These are phyloP conservation scores for Elephantulus edwardii DNA, from an alignment of 2,113 vertebrate genomes.

Conservation along the genomic window DNA sequence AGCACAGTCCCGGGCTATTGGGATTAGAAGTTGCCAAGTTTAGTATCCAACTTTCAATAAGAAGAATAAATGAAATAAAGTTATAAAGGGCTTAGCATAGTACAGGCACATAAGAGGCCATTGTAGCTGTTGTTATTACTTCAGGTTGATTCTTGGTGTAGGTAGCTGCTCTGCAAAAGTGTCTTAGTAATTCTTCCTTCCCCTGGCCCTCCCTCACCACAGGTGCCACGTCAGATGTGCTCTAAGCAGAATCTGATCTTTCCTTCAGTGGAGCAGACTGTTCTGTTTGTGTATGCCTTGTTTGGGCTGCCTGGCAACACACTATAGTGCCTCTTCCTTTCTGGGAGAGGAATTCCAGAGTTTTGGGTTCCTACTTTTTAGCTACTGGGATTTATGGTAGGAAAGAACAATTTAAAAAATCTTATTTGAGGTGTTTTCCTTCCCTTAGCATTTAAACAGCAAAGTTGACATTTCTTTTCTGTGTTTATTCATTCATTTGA, in stretches of 20 bases:
- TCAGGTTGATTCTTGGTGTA: background rate
- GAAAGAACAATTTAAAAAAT: background rate
- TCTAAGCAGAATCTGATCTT: background rate
- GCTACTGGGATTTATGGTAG: background rate
- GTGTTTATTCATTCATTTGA: background rate
- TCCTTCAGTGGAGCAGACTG: background rate
- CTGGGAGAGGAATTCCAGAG: background rate
- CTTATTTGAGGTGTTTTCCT: background rate
- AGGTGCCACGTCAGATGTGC: background rate
- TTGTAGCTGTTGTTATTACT: background rate
- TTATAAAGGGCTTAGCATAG: background rate
- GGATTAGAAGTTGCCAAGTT: background rate
- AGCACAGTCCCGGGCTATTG: background rate
- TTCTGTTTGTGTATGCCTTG: background rate
- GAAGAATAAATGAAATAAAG: too few species aligned
- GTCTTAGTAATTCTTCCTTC: background rate
- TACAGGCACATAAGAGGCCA: background rate
- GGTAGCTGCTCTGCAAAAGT: background rate
- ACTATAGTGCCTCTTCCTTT: background rate
- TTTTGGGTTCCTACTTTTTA: background rate
- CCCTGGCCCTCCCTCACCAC: rapidly evolving
- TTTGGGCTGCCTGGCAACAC: background rate
- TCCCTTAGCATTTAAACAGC: background rate
- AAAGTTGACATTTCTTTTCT: background rate
- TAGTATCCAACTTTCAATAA: background rate